Evolutionary conservation across 2,888 invertebrate species (phyloP), one percentile per base, ranked within the genome.

Genomic region (Drosophila sordidapex): DNA sequence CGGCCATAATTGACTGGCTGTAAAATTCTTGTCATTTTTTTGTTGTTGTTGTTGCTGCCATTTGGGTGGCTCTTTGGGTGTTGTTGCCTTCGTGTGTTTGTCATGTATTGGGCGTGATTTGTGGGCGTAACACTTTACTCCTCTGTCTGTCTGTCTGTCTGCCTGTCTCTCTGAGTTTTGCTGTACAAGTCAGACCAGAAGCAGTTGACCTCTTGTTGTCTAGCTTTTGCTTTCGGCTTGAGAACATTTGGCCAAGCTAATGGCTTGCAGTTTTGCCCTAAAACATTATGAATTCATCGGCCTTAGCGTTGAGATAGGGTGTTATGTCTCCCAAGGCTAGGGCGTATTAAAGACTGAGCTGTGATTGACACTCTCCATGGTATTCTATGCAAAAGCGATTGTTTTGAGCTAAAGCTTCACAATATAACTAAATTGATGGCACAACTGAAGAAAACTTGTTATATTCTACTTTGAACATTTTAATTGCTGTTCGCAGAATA

Each of bases 1-100:
- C 63, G 63, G 73, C 87, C 89, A 85, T 85, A 85, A 85, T 85
- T 89, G 85, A 85, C 89, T 85, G 82, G 72, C 89, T 87, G 85
- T 84, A 84, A 89, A 85, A 85, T 85, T 85, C 85, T 82, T 84
- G 89, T 82, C 73, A 80, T 84, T 86, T 88, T 53, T 48, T 27
- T 33, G 33, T 62, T 56, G 13, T 59, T 35, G 53, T 54, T 57
- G 51, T 53, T 82, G 64, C 66, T 82, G 68, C 76, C 65, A 67
- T 78, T 81, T 71, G 74, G 67, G 69, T 69, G 69, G 69, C 70
- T 58, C 60, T 60, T 58, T 57, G 53, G 51, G 59, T 52, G 60
- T 52, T 56, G 61, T 25, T 62, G 49, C 27, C 59, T 64, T 77
- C 70, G 64, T 78, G 81, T 72, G 84, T 75, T 70, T 81, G 68